Evolutionary conservation across 2,113 vertebrate species (phyloP).

Genomic region (Istiophorus platypterus): DNA sequence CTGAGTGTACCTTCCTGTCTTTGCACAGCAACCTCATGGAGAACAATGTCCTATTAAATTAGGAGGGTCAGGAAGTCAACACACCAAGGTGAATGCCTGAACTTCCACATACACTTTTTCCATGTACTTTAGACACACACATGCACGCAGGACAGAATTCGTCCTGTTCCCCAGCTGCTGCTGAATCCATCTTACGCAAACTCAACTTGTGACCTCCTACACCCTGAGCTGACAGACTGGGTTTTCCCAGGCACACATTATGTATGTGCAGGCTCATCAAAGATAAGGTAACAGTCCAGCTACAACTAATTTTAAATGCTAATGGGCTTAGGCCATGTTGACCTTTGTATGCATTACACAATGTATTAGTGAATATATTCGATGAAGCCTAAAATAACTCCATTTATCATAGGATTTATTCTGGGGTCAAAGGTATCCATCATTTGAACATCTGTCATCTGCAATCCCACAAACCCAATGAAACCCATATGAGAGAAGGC

Average conservation of each 20-base stretch:
- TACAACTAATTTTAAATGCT: background rate
- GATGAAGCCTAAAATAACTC: background rate
- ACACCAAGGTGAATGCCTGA: slow-evolving; percentile 77
- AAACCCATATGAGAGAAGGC: background rate
- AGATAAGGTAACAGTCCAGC: background rate
- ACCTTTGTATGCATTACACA: background rate
- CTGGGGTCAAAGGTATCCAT: background rate
- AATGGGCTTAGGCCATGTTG: background rate
- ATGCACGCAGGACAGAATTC: slow-evolving; percentile 18
- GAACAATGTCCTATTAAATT: slow-evolving; percentile 85
- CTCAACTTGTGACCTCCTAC: slow-evolving; percentile 28
- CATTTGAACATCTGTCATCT: background rate
- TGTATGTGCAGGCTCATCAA: background rate
- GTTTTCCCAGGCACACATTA: slow-evolving; percentile 9
- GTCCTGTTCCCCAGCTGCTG: background rate
- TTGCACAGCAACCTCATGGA: slow-evolving; percentile 49
- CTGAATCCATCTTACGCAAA: slow-evolving; percentile 32
- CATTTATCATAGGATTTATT: background rate
- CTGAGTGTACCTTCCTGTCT: slow-evolving; percentile 78
- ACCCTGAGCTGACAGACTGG: slow-evolving; percentile 21
- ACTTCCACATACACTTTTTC: slow-evolving; percentile 77
- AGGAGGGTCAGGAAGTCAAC: slow-evolving; percentile 79
- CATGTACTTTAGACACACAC: slow-evolving; percentile 60
- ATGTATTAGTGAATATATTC: background rate
- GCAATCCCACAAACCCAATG: background rate